Evolutionary conservation across 1,140 invertebrate species (phyloP).

Genomic region (Cydia pomonella): DNA sequence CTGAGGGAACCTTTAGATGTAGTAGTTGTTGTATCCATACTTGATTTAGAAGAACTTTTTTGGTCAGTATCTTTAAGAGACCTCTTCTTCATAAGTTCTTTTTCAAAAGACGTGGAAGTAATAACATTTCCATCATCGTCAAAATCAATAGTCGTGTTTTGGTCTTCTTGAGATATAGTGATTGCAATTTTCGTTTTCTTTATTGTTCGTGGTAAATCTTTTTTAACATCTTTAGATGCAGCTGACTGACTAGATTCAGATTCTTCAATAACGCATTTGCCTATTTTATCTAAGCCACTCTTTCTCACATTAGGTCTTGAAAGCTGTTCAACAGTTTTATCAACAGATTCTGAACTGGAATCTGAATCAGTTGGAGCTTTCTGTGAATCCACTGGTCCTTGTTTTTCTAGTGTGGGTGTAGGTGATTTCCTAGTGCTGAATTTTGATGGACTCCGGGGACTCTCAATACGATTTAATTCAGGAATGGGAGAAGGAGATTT

Average conservation of each 20-base stretch:
- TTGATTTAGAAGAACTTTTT: conserved; percentile 78
- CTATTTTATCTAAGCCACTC: conserved; percentile 71
- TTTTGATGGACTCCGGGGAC: conserved; percentile 72
- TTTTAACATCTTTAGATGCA: conserved; percentile 68
- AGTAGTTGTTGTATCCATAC: conserved; percentile 75
- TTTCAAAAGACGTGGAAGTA: conserved; percentile 68
- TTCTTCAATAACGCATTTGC: conserved; percentile 75
- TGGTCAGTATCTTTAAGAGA: conserved; percentile 73
- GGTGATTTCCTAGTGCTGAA: conserved; percentile 78
- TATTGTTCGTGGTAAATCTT: conserved; percentile 58
- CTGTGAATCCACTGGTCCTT: conserved; percentile 82
- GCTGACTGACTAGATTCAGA: conserved; percentile 78
- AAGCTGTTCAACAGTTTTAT: conserved; percentile 76
- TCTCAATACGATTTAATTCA: conserved; percentile 69
- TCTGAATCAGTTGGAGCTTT: conserved; percentile 79
- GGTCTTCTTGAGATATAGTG: conserved; percentile 79
- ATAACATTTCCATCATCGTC: conserved; percentile 77
- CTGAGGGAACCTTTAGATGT: conserved; percentile 78
- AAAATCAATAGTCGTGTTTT: conserved; percentile 78
- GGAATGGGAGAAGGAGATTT: conserved; percentile 73
- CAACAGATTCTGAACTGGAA: conserved; percentile 78
- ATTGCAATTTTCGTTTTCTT: conserved; percentile 80
- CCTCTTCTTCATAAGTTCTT: conserved; percentile 69
- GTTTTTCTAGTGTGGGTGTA: conserved; percentile 83
- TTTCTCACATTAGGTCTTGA: conserved; percentile 65